Evolutionary conservation across 2,888 invertebrate species (phyloP), one percentile per base, ranked within the genome.

Genomic region (Drosophila melanosoma): DNA sequence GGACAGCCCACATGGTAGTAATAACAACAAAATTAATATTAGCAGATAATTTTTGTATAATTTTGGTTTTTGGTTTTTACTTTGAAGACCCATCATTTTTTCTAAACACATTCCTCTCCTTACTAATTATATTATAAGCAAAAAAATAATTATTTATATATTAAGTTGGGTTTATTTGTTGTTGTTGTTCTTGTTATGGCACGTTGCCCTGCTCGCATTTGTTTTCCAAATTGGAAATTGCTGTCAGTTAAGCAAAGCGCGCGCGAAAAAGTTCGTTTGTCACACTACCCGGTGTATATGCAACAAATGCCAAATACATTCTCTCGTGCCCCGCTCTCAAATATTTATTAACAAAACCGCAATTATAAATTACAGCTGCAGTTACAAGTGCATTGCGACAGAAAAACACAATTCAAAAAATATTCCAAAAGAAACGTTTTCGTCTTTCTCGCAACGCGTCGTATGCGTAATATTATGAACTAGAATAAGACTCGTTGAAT

Each of bases 251-350:
- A 71, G 69, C 58, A 53, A 75, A 81, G 60, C 68, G 81, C 87
- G 84, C 83, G 82, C 72, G 58, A 66, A 79, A 79, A 58, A 53
- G 58, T 61, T 57, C 15, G 48, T 54, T 69, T 40, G 60, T 54
- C 56, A 67, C 63, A 74, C 69, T 73, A 88, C 79, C 74, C 77
- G 84, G 89, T 82, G 89, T 84, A 86, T 84, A 76, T 74, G 82
- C 74, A 78, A 80, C 71, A 72, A 69, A 69, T 65, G 38, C 51
- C 49, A 76, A 68, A 63, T 75, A 29, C 49, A 64, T 63, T 67
- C 48, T 64, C 53, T 51, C 67, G 57, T 59, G 66, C 38, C 59
- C 59, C 53, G 57, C 54, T 68, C 62, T 49, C 23, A 35, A 61
- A 56, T 49, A 67, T 76, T 79, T 53, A 79, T 79, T 70, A 66